phyloP scores from a whole-genome alignment of 2,888 invertebrate genomes.

The Germaria angustata region DNA sequence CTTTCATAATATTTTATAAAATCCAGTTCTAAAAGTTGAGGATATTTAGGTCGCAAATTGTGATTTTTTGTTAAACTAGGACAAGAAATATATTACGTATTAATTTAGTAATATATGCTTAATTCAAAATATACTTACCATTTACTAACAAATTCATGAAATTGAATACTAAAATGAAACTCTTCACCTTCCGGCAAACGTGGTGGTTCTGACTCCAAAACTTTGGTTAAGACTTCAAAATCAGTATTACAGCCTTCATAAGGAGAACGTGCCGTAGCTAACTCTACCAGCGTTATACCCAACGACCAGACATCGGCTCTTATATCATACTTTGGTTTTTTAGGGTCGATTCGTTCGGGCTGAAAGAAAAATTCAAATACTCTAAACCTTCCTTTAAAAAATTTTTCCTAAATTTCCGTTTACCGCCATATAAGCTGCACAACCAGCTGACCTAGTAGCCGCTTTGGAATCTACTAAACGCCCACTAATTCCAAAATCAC shows the following conservation, averaged over 20 bases:
- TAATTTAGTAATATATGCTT: neutral
- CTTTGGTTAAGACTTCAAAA: slow-evolving; percentile 97
- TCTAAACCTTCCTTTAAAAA: too few species aligned
- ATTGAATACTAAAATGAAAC: slow-evolving; percentile 87
- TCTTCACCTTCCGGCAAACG: slow-evolving; percentile 87
- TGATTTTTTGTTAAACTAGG: slow-evolving; percentile 95
- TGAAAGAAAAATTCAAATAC: slow-evolving; percentile 76
- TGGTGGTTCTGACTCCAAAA: slow-evolving; percentile 94
- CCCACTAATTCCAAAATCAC: slow-evolving; percentile 99
- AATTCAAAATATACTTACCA: slow-evolving; percentile 83
- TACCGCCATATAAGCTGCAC: slow-evolving; percentile 99
- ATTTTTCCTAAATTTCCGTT: slow-evolving; percentile 78
- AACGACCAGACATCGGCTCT: slow-evolving; percentile 99
- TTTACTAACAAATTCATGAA: slow-evolving; percentile 93
- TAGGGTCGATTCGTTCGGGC: slow-evolving; percentile 98
- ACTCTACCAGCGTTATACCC: slow-evolving; percentile 96
- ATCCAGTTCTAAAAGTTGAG: slow-evolving; percentile 91
- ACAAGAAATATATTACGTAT: slow-evolving; percentile 3
- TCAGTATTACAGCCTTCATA: slow-evolving; percentile 97
- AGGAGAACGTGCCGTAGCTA: slow-evolving; percentile 97
- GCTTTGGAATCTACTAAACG: slow-evolving; percentile 98
- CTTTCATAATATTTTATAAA: slow-evolving; percentile 91
- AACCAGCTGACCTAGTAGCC: slow-evolving; percentile 97
- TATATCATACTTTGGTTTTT: slow-evolving; percentile 97
- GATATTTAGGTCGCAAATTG: slow-evolving; percentile 95